Evolutionary conservation across 1,140 invertebrate species (phyloP).

Genomic region (Helicoverpa zea): DNA sequence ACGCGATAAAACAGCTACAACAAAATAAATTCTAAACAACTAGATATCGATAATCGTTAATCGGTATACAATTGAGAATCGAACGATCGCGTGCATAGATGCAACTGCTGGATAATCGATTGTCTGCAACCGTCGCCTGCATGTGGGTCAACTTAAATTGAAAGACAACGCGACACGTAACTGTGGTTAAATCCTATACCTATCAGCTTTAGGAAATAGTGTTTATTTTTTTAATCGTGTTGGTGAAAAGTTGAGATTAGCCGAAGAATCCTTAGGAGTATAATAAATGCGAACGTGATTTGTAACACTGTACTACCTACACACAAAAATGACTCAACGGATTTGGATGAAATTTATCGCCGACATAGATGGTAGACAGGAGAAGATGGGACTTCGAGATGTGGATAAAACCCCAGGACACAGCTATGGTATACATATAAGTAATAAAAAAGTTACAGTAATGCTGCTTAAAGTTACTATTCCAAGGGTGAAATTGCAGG

Average conservation of each 20-base stretch:
- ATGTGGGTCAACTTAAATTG: conserved; percentile 63
- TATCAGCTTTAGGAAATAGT: not conserved
- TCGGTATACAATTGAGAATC: conserved; percentile 37
- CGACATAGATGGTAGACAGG: too few relatives aligned
- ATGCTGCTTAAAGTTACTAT: too few relatives aligned
- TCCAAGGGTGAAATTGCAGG: too few relatives aligned
- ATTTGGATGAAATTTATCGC: too few relatives aligned
- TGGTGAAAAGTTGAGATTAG: not conserved
- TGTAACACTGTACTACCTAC: too few relatives aligned
- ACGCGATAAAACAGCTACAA: not conserved
- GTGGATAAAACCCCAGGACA: too few relatives aligned
- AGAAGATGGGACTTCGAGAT: too few relatives aligned
- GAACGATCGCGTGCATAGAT: conserved; percentile 65
- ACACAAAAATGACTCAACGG: too few relatives aligned
- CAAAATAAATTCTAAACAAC: not conserved
- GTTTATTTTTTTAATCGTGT: not conserved
- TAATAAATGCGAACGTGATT: too few relatives aligned
- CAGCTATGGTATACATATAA: too few relatives aligned
- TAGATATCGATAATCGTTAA: conserved; percentile 36
- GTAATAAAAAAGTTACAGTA: too few relatives aligned
- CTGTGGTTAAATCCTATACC: not conserved
- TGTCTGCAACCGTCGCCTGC: conserved; percentile 50
- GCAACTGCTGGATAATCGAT: conserved; percentile 61
- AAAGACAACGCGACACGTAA: conserved; percentile 58
- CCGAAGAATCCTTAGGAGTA: too few relatives aligned